phyloP scores from a whole-genome alignment of 2,113 vertebrate species.

The Seriola aureovittata region DNA sequence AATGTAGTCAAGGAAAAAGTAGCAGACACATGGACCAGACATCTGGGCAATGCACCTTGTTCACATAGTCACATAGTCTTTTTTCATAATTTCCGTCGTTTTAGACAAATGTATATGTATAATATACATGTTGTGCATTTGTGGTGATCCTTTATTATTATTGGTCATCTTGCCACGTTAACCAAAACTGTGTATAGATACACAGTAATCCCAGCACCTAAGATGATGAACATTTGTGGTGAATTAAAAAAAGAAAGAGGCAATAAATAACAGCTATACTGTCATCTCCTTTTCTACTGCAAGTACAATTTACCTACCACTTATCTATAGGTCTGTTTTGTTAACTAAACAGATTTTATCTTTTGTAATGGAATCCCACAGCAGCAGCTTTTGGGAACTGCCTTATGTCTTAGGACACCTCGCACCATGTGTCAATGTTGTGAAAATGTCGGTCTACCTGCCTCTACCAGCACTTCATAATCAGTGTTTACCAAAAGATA shows the following conservation, averaged over 20 bases:
- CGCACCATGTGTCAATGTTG: slow-evolving; percentile 2
- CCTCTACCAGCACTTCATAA: not conserved
- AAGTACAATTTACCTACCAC: not conserved
- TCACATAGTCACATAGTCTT: not conserved
- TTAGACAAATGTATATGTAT: not conserved
- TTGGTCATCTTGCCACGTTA: not conserved
- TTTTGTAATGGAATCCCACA: not conserved
- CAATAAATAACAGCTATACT: not conserved
- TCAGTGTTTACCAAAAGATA: not conserved
- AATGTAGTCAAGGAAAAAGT: not conserved
- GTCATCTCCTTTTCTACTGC: not conserved
- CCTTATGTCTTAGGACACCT: not conserved
- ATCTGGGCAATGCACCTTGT: not conserved
- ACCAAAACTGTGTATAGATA: too few species aligned
- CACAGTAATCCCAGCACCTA: too few species aligned
- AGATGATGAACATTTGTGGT: too few species aligned
- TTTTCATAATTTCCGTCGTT: not conserved
- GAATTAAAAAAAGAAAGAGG: not conserved
- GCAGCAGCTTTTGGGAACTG: not conserved
- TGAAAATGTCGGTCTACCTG: not conserved
- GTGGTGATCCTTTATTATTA: not conserved
- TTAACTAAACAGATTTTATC: not conserved
- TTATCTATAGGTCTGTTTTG: not conserved
- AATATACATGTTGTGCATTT: not conserved
- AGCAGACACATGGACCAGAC: not conserved